These are phyloP conservation scores for Drosophila recens DNA, from an alignment of 2,888 invertebrate species.

Conservation along the genomic window DNA sequence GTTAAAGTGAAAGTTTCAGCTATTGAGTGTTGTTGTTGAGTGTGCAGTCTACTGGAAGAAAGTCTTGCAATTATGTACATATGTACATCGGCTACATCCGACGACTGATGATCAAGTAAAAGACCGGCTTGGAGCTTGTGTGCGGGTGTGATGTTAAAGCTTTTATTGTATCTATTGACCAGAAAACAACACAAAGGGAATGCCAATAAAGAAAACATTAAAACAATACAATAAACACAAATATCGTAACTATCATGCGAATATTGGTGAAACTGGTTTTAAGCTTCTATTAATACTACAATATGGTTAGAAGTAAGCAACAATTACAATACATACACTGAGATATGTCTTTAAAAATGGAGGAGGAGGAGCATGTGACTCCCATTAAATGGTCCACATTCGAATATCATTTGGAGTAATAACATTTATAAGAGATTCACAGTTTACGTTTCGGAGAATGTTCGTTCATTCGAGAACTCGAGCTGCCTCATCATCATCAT, in stretches of 20 bases:
- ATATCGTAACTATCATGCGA: constrained; percentile 7
- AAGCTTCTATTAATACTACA: constrained; percentile 30
- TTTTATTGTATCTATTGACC: constrained; percentile 51
- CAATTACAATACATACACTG: constrained; percentile 30
- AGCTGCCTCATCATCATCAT: constrained; percentile 20
- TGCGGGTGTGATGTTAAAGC: constrained; percentile 57
- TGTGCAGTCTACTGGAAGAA: constrained; percentile 30
- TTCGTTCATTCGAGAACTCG: constrained; percentile 6
- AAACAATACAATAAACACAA: not conserved
- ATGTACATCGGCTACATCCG: constrained; percentile 34
- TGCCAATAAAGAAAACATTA: constrained; percentile 5
- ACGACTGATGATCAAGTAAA: constrained; percentile 12
- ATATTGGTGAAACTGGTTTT: constrained; percentile 4
- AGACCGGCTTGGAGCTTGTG: constrained; percentile 26
- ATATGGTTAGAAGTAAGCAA: constrained; percentile 24
- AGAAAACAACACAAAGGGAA: constrained; percentile 27
- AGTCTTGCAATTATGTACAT: constrained; percentile 16
- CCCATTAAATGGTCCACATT: constrained; percentile 35
- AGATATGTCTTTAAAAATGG: constrained; percentile 32
- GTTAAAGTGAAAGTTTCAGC: constrained; percentile 41
- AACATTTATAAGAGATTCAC: constrained; percentile 45
- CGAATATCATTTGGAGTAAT: constrained; percentile 29
- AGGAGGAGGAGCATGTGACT: constrained; percentile 10
- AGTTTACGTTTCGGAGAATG: constrained; percentile 21
- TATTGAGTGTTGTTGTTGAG: constrained; percentile 9